phyloP scores from a whole-genome alignment of 2,113 vertebrate species.

The Martes martes region DNA sequence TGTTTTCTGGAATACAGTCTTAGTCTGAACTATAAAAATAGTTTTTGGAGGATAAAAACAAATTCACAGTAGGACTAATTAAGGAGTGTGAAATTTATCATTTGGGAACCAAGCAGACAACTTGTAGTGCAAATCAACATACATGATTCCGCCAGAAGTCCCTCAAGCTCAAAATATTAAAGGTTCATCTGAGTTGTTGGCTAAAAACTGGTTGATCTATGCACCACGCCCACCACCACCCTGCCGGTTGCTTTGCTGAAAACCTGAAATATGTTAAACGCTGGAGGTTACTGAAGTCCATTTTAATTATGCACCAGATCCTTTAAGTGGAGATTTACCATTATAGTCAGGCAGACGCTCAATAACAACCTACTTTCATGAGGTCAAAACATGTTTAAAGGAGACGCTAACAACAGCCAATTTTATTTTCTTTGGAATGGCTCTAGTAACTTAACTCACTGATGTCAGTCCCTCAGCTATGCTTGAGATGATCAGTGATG shows the following conservation, averaged over 20 bases:
- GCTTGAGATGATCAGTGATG: background rate
- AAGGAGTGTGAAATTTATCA: background rate
- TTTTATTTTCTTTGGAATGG: constrained; percentile 9
- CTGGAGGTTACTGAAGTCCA: background rate
- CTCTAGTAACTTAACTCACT: background rate
- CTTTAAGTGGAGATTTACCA: background rate
- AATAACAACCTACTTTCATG: background rate
- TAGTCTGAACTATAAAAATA: background rate
- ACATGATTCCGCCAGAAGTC: background rate
- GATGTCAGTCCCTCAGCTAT: background rate
- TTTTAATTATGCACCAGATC: background rate
- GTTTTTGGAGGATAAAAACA: background rate
- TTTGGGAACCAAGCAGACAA: background rate
- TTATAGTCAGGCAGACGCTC: background rate
- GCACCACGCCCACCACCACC: background rate
- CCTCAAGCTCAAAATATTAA: background rate
- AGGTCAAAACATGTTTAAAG: constrained; percentile 15
- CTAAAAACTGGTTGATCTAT: background rate
- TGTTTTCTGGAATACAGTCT: background rate
- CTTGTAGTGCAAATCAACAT: background rate
- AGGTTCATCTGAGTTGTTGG: background rate
- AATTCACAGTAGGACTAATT: background rate
- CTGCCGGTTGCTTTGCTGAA: background rate
- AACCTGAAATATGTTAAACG: background rate
- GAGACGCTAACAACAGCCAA: background rate